Conservation (phyloP, 2,888 invertebrate species). For the Apodemia mormo region DNA sequence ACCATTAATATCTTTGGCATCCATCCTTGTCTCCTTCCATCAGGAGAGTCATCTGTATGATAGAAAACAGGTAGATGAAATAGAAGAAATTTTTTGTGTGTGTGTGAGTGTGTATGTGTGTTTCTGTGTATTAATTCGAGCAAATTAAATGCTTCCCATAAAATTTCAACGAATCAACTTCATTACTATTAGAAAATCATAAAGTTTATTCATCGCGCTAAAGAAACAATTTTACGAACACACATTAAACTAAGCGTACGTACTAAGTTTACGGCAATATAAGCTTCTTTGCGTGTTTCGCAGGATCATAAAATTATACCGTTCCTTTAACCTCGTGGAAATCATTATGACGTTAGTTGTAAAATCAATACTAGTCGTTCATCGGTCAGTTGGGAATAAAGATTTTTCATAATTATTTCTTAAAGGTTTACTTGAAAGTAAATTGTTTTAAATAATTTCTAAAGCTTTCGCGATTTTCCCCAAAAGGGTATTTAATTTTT, state of each 20-base stretch:
- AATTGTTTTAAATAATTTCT: too few relatives aligned
- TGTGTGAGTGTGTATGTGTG: too few relatives aligned
- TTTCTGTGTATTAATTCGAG: neutral
- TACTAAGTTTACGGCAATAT: constrained; percentile 35
- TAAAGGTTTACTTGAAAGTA: too few relatives aligned
- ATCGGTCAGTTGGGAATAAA: too few relatives aligned
- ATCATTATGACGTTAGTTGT: constrained; percentile 6
- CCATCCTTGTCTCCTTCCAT: too few relatives aligned
- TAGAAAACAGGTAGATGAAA: too few relatives aligned
- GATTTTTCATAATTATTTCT: too few relatives aligned
- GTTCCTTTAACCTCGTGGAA: constrained; percentile 27
- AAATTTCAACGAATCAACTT: neutral
- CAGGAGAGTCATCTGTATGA: too few relatives aligned
- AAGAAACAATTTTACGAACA: constrained; percentile 37
- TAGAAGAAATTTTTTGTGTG: too few relatives aligned
- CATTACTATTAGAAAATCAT: constrained; percentile 13
- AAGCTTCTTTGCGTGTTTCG: constrained; percentile 40
- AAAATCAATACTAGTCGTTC: constrained; percentile 9
- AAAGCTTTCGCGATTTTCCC: too few relatives aligned
- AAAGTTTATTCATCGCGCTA: constrained; percentile 26
- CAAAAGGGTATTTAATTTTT: too few relatives aligned
- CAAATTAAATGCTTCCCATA: neutral
- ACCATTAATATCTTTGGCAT: too few relatives aligned
- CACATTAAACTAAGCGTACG: constrained; percentile 32
- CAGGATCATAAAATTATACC: constrained; percentile 38